These are phyloP conservation scores for Condylostylus longicornis DNA, from an alignment of 1,140 invertebrate genomes.

Conservation along the genomic window DNA sequence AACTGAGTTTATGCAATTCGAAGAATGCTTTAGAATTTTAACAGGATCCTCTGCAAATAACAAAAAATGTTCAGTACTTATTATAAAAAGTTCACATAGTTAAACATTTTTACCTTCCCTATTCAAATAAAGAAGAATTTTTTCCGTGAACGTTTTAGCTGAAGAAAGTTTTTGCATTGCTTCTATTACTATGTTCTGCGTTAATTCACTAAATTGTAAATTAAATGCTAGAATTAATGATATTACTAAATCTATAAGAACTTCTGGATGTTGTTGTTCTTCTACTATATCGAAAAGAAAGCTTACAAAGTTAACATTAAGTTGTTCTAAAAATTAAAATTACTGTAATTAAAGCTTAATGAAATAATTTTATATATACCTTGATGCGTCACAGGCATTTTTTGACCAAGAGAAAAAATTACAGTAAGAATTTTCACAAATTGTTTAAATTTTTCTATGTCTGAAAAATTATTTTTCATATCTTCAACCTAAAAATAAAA, in stretches of 20 bases:
- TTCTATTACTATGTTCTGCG: constrained; percentile 61
- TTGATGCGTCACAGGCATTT: constrained; percentile 67
- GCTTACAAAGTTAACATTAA: constrained; percentile 62
- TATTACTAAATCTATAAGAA: constrained; percentile 68
- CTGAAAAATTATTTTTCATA: constrained; percentile 28
- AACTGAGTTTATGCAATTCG: constrained; percentile 65
- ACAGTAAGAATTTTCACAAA: constrained; percentile 63
- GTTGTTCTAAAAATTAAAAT: constrained; percentile 45
- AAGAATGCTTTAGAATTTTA: constrained; percentile 63
- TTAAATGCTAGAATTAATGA: constrained; percentile 75
- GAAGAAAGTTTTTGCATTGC: constrained; percentile 51
- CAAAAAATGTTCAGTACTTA: constrained; percentile 2
- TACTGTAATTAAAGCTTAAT: background rate
- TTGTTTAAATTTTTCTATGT: constrained; percentile 29
- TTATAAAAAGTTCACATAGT: background rate
- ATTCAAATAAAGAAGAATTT: constrained; percentile 71
- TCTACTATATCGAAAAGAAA: constrained; percentile 71
- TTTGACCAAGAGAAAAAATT: constrained; percentile 75
- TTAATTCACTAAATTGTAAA: constrained; percentile 55
- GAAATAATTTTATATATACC: constrained; percentile 35
- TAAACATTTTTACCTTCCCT: constrained; percentile 55
- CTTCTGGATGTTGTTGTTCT: constrained; percentile 58
- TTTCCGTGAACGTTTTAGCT: constrained; percentile 79
- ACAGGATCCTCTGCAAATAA: constrained; percentile 66
- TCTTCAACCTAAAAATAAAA: constrained; percentile 21